Conservation (phyloP, 2,888 invertebrate species). For the Iselma pallidipennis region DNA sequence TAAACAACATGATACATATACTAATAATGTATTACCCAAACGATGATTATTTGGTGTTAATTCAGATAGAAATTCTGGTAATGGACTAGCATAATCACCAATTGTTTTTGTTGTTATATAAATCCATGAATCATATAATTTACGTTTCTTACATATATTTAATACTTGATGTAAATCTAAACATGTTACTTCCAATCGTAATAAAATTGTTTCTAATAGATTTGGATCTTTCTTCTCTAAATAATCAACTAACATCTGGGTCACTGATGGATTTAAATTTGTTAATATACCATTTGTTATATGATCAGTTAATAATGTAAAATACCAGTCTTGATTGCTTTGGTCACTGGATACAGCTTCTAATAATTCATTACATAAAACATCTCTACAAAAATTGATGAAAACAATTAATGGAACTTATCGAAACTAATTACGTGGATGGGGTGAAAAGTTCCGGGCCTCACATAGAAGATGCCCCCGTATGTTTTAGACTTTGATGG, state of each 20-base stretch:
- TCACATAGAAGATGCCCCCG: no score
- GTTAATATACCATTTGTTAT: slow-evolving; percentile 67
- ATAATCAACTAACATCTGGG: slow-evolving; percentile 73
- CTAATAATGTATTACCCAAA: slow-evolving; percentile 81
- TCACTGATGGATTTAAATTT: slow-evolving; percentile 68
- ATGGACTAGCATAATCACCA: slow-evolving; percentile 72
- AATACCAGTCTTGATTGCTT: slow-evolving; percentile 58
- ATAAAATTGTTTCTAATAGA: slow-evolving; percentile 70
- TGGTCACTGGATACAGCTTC: slow-evolving; percentile 61
- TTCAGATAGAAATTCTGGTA: slow-evolving; percentile 68
- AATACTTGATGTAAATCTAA: slow-evolving; percentile 75
- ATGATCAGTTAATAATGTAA: slow-evolving; percentile 72
- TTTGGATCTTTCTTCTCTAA: slow-evolving; percentile 64
- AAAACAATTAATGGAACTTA: background rate
- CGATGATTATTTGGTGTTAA: slow-evolving; percentile 59
- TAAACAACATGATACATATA: slow-evolving; percentile 85
- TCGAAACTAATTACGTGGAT: no score
- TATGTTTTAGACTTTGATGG: no score
- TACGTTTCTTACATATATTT: slow-evolving; percentile 59
- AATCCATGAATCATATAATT: slow-evolving; percentile 71
- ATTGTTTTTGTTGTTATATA: slow-evolving; percentile 80
- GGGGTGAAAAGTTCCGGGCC: no score
- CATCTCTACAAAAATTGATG: slow-evolving; percentile 53
- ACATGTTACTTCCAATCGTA: slow-evolving; percentile 73
- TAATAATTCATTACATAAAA: slow-evolving; percentile 68